Conservation (phyloP, 2,113 vertebrate genomes). For the Rhegmatorhina hoffmannsi region DNA sequence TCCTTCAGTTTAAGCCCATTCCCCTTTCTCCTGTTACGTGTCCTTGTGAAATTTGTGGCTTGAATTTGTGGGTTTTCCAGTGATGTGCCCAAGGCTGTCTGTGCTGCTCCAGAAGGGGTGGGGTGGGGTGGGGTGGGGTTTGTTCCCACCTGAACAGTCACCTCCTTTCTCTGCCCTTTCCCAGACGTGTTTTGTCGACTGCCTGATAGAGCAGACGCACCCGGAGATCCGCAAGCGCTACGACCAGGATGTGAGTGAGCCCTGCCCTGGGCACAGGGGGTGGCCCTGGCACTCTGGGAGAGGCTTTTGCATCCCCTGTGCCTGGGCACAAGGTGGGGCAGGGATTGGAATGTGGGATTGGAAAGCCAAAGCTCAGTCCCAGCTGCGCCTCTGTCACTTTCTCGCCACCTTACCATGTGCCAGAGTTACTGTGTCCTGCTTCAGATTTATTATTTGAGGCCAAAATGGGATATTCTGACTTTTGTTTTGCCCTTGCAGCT, state of each 20-base stretch:
- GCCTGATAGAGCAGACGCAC: slow-evolving; percentile 96
- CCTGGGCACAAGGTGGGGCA: neutral
- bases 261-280: neutral
- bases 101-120: neutral
- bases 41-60: neutral
- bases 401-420: neutral
- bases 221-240: slow-evolving; percentile 96
- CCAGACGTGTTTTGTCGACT: slow-evolving; percentile 97
- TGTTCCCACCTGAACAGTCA: neutral
- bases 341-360: neutral
- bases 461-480: neutral
- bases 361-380: neutral
- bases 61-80: neutral
- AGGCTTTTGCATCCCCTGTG: neutral
- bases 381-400: neutral
- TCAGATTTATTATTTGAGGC: neutral
- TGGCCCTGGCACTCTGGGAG: neutral
- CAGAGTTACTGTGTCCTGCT: neutral
- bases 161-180: neutral
- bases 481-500: slow-evolving; percentile 79
- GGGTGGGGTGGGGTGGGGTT: neutral
- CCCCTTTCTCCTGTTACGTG: neutral
- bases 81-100: accelerated
- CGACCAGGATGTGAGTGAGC: slow-evolving; percentile 90
- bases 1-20: neutral